Evolutionary conservation across 2,113 vertebrate genomes (phyloP).

Genomic region (Ranitomeya imitator): DNA sequence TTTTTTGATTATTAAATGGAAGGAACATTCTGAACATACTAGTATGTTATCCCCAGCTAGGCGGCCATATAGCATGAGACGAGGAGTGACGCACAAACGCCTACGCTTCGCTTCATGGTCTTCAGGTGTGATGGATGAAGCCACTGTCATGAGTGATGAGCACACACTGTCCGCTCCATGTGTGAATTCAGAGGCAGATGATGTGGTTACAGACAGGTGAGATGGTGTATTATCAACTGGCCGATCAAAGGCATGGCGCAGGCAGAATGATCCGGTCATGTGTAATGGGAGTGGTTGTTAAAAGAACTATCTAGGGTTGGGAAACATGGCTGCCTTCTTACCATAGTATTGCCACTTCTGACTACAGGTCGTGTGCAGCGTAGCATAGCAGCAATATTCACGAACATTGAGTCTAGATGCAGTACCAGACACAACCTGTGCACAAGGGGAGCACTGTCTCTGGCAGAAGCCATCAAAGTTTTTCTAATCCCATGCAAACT

Average conservation of each 20-base stretch:
- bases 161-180: slow-evolving; percentile 6
- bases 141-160: slow-evolving; percentile 25
- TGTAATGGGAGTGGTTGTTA: not conserved
- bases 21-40: not conserved
- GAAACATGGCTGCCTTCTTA: not conserved
- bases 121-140: not conserved
- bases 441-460: not conserved
- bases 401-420: not conserved
- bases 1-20: not conserved
- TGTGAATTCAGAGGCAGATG: not conserved
- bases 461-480: not conserved
- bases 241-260: not conserved
- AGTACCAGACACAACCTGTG: not conserved
- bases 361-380: not conserved
- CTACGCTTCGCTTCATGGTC: not conserved
- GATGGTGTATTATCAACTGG: not conserved
- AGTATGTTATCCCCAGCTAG: not conserved
- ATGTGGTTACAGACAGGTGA: not conserved
- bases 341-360: not conserved
- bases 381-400: not conserved
- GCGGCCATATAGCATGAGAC: not conserved
- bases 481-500: not conserved
- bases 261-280: not conserved
- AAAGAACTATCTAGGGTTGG: not conserved
- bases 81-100: not conserved